Conservation (phyloP, 2,797 vertebrate genomes). For the Lophius americanus region DNA sequence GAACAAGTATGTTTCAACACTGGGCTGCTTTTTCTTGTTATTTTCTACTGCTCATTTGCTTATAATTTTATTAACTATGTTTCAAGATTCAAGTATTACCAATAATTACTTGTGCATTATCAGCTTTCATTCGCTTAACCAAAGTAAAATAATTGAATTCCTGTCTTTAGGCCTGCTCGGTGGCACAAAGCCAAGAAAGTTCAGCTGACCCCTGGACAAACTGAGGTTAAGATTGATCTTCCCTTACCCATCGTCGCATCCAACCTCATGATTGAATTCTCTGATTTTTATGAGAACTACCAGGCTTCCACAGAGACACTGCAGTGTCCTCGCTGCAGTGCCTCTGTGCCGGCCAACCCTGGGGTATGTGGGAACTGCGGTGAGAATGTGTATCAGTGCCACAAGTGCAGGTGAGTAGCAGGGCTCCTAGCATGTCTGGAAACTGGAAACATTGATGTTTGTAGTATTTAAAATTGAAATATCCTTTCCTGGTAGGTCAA, state of each 20-base stretch:
- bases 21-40: not conserved
- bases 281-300: conserved; percentile 99
- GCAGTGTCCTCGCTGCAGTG: conserved; percentile 97
- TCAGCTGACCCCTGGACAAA: conserved; percentile 95
- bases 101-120: too few relatives aligned
- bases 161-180: conserved; percentile 88
- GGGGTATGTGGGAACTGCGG: conserved; percentile 98
- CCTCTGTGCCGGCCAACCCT: conserved; percentile 96
- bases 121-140: too few relatives aligned
- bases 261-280: conserved; percentile 99
- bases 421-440: conserved; percentile 5
- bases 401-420: conserved; percentile 92
- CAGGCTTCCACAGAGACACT: conserved; percentile 98
- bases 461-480: conserved; percentile 1
- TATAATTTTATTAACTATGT: not conserved
- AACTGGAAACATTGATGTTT: not conserved
- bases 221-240: conserved; percentile 97
- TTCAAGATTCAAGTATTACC: not conserved
- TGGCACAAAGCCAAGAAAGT: conserved; percentile 99
- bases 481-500: conserved; percentile 83
- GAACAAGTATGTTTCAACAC: conserved; percentile 88
- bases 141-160: not conserved
- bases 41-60: not conserved
- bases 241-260: conserved; percentile 97
- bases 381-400: conserved; percentile 98